phyloP scores from a whole-genome alignment of 2,797 vertebrate species.

The Trachurus trachurus region DNA sequence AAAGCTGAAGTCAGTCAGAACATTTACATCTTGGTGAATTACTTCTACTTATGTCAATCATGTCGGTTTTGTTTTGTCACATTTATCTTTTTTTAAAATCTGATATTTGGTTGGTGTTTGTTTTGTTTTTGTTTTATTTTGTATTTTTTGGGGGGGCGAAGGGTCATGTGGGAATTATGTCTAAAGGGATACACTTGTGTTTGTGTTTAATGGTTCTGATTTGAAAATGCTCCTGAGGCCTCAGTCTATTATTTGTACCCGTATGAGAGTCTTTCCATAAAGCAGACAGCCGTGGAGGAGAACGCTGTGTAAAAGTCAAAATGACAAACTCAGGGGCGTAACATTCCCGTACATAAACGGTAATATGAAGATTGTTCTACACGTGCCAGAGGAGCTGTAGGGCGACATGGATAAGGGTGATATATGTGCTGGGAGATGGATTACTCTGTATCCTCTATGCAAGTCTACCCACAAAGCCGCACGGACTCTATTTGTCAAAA shows the following conservation, averaged over 20 bases:
- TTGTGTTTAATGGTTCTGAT: neutral
- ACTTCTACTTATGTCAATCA: neutral
- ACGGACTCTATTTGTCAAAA: slow-evolving; percentile 81
- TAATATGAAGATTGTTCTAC: slow-evolving; percentile 90
- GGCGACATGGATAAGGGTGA: slow-evolving; percentile 88
- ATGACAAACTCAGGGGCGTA: slow-evolving; percentile 64
- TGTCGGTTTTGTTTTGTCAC: no score
- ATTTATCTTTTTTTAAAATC: no score
- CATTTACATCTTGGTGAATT: neutral
- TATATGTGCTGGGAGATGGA: slow-evolving; percentile 91
- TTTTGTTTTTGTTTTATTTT: no score
- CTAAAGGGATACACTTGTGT: neutral
- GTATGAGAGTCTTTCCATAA: neutral
- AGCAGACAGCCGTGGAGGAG: slow-evolving; percentile 17
- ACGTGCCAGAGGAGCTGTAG: slow-evolving; percentile 68
- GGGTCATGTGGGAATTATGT: neutral
- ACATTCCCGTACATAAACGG: slow-evolving; percentile 56
- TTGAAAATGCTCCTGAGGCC: neutral
- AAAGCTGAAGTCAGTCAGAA: neutral
- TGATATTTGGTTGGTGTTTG: no score
- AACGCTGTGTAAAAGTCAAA: slow-evolving; percentile 60
- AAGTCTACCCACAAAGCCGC: slow-evolving; percentile 69
- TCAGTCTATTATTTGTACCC: neutral
- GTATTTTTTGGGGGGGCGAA: no score
- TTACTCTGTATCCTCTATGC: slow-evolving; percentile 73